Evolutionary conservation across 2,888 invertebrate species (phyloP).

Genomic region (Drosophila lacicola): DNA sequence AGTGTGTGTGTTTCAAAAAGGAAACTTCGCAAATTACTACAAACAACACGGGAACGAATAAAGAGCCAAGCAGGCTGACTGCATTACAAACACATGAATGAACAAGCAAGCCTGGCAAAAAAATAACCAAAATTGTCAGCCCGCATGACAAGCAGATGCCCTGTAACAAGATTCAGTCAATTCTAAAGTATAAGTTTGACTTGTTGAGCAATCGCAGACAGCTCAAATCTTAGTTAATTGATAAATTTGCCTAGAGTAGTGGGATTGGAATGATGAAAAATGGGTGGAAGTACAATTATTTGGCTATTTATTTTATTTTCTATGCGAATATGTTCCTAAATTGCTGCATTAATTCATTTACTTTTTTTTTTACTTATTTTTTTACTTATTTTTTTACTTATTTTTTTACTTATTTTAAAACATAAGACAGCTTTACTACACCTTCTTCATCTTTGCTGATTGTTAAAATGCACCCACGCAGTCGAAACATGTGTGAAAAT

Average conservation of each 20-base stretch:
- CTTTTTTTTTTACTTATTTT: too few relatives aligned
- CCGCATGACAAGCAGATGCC: slow-evolving; percentile 26
- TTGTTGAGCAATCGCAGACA: too few relatives aligned
- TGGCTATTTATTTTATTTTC: too few relatives aligned
- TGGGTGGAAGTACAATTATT: too few relatives aligned
- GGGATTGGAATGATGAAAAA: too few relatives aligned
- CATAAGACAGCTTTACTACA: too few relatives aligned
- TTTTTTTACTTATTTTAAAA: too few relatives aligned
- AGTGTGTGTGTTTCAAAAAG: slow-evolving; percentile 54
- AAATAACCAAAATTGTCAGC: slow-evolving; percentile 5
- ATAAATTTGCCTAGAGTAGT: too few relatives aligned
- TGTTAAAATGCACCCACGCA: neutral
- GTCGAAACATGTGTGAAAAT: neutral
- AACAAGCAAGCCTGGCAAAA: slow-evolving; percentile 35
- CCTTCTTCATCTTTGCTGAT: neutral
- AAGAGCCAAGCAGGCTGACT: slow-evolving; percentile 34
- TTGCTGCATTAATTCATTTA: too few relatives aligned
- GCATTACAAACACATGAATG: slow-evolving; percentile 72
- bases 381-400: too few relatives aligned
- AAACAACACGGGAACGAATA: slow-evolving; percentile 47
- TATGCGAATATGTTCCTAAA: neutral
- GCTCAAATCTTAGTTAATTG: too few relatives aligned
- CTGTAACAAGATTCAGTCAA: neutral
- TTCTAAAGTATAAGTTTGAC: too few relatives aligned
- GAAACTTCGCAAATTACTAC: slow-evolving; percentile 75